Evolutionary conservation across 2,888 invertebrate genomes (phyloP).

Genomic region (Platycheirus albimanus): DNA sequence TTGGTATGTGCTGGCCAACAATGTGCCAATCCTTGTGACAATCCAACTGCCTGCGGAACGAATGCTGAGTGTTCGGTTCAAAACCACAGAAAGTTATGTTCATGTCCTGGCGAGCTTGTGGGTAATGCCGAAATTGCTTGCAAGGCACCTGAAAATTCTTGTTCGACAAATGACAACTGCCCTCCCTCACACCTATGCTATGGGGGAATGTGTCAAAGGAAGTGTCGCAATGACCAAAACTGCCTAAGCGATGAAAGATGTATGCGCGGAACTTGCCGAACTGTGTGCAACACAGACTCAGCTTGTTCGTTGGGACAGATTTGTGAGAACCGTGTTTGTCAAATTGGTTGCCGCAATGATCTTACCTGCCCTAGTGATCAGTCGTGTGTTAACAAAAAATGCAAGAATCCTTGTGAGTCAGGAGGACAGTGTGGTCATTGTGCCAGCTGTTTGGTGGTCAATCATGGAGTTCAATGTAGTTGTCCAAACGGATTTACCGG

Average conservation of each 20-base stretch:
- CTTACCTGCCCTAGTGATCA: conserved; percentile 89
- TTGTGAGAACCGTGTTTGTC: conserved; percentile 93
- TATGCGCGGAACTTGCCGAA: conserved; percentile 91
- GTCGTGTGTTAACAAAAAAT: conserved; percentile 92
- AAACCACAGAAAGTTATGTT: conserved; percentile 89
- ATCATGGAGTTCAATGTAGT: conserved; percentile 93
- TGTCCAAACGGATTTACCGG: conserved; percentile 92
- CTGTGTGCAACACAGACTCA: conserved; percentile 93
- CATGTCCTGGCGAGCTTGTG: conserved; percentile 87
- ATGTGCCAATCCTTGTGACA: conserved; percentile 90
- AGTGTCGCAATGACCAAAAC: conserved; percentile 90
- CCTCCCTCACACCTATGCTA: conserved; percentile 89
- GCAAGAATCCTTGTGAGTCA: conserved; percentile 90
- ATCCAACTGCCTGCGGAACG: conserved; percentile 91
- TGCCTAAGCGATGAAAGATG: conserved; percentile 94
- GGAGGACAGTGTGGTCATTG: conserved; percentile 91
- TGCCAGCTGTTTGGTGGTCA: conserved; percentile 91
- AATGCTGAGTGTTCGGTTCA: conserved; percentile 89
- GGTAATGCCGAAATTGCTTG: conserved; percentile 91
- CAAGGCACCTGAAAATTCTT: conserved; percentile 86
- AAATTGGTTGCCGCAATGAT: conserved; percentile 93
- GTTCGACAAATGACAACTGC: conserved; percentile 88
- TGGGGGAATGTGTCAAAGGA: conserved; percentile 89
- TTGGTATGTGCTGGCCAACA: conserved; percentile 90
- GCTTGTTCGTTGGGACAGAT: conserved; percentile 92